These are phyloP conservation scores for Labrus mixtus DNA, from an alignment of 2,113 vertebrate species.

Conservation along the genomic window DNA sequence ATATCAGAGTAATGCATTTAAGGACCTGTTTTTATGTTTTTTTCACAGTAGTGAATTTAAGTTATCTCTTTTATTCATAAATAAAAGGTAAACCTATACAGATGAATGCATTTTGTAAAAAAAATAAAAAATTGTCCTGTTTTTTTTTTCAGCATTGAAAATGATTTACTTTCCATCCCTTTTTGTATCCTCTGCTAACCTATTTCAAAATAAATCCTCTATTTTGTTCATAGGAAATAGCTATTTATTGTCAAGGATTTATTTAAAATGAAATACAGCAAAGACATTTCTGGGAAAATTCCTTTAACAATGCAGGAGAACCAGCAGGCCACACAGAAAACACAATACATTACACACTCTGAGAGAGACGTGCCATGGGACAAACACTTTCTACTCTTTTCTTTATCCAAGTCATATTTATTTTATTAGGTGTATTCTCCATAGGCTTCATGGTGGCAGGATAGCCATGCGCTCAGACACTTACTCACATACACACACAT, in stretches of 20 bases:
- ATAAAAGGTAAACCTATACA: neutral
- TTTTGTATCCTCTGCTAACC: constrained; percentile 6
- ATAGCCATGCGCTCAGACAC: constrained; percentile 74
- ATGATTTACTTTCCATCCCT: neutral
- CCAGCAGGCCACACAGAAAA: constrained; percentile 57
- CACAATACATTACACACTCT: constrained; percentile 74
- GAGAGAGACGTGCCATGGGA: constrained; percentile 71
- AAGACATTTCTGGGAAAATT: constrained; percentile 55
- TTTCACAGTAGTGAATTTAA: too few relatives aligned
- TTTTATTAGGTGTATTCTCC: constrained; percentile 82
- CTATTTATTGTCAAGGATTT: constrained; percentile 66
- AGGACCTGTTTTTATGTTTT: neutral
- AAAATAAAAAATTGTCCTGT: too few relatives aligned
- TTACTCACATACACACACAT: constrained; percentile 55
- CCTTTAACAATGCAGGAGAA: constrained; percentile 67
- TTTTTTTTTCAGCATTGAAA: too few relatives aligned
- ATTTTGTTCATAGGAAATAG: constrained; percentile 57
- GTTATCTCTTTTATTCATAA: neutral
- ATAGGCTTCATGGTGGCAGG: constrained; percentile 75
- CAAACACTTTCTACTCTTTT: constrained; percentile 75
- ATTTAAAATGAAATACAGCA: constrained; percentile 53
- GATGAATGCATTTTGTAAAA: neutral
- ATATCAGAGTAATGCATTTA: neutral
- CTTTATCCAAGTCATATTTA: constrained; percentile 81
- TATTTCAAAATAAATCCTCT: constrained; percentile 44